Percentiles rank a stretch among this genome's conserved stretches.
Evolutionary conservation across 2,797 vertebrate species (phyloP).

Genomic region (Oreochromis mossambicus): DNA sequence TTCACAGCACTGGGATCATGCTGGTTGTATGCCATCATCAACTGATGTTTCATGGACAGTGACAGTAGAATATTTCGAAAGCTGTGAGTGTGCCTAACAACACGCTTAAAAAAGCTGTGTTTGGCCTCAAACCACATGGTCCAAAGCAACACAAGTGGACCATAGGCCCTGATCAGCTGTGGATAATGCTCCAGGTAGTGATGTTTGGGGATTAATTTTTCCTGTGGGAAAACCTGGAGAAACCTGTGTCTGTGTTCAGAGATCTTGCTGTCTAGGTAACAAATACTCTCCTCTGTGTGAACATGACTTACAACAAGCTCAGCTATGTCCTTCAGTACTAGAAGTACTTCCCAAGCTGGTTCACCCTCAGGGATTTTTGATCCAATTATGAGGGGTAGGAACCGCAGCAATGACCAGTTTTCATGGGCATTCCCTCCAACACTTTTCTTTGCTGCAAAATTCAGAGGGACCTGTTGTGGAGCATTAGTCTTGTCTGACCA

Average conservation of each 20-base stretch:
- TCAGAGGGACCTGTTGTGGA: too few species aligned
- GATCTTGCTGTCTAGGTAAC: background rate
- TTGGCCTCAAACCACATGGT: accelerated
- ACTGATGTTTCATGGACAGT: background rate
- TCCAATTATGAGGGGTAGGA: too few species aligned
- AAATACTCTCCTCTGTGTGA: background rate
- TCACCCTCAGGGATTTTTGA: too few species aligned
- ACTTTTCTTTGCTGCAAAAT: too few species aligned
- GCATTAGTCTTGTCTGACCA: too few species aligned
- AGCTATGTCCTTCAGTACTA: background rate
- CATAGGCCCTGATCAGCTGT: background rate
- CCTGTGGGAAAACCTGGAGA: too few species aligned
- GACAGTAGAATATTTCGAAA: background rate
- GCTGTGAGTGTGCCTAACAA: background rate
- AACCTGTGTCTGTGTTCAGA: background rate
- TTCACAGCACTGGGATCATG: background rate
- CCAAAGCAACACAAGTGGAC: background rate
- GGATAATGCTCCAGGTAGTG: background rate
- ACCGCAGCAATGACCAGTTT: too few species aligned
- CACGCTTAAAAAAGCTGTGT: background rate
- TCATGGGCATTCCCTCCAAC: too few species aligned
- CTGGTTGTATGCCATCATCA: background rate
- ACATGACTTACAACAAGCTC: background rate
- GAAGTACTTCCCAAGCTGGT: too few species aligned
- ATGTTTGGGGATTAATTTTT: background rate